Evolutionary conservation across 2,888 invertebrate species (phyloP), one percentile per base, ranked within the genome.

Genomic region (Dicyrtoma fusca): DNA sequence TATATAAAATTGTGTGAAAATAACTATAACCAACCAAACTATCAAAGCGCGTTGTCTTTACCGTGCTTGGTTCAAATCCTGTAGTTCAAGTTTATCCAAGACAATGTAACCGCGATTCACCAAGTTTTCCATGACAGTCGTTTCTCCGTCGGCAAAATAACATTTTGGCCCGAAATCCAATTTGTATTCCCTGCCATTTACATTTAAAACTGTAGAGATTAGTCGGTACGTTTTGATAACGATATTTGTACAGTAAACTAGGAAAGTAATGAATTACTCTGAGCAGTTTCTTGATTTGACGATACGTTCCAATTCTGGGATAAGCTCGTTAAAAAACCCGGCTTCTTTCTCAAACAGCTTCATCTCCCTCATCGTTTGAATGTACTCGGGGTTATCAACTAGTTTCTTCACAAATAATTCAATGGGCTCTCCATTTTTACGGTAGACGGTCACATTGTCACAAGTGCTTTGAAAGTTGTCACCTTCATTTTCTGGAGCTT

Each of bases 141-240:
- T 26, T n/a, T 70, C 65, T 13, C 42, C 25, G 21, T 61, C 57
- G 5, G 69, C 65, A 34, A 59, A 74, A 25, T 44, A 71, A 19
- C 51, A 47, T 42, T 66, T 71, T 34, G 74, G 74, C 19, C 66
- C 42, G 66, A 74, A 66, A 19, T 70, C 59, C 47, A 71, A 26
- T 1, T 23, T 51, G 51, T 64, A 71, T 0, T 17, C 19, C 8
- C 21, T 42, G 8, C 44, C 42, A n/a, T 11, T 3, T 19, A 25
- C 17, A 44, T 34, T 34, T 5, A 34, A 34, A 34, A 34, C 8
- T 5, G 4, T 8, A 34, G 8, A 8, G 8, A 6, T 42, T 17
- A 42, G 17, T n/a, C 8, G 11, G 19, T 5, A 34, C 42, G 14
- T 61, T 61, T 26, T 34, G 34, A 19, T n/a, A 51, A 10, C 26